phyloP scores from a whole-genome alignment of 2,113 vertebrate species.

The Pyrgilauda ruficollis region DNA sequence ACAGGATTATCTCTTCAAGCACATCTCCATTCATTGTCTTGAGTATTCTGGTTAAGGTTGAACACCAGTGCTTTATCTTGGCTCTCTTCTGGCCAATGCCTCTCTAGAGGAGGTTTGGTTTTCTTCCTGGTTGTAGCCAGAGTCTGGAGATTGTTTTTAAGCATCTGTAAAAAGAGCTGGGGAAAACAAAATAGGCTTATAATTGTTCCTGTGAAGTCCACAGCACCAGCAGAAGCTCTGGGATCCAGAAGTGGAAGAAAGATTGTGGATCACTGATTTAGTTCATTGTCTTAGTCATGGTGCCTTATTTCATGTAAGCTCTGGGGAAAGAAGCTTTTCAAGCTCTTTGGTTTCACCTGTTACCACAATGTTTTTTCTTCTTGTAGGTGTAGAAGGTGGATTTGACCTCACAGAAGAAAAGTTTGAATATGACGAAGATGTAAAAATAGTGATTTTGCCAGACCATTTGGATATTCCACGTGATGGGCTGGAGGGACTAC shows the following conservation, averaged over 20 bases:
- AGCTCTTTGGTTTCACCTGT: background rate
- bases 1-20: background rate
- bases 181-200: background rate
- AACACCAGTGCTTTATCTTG: background rate
- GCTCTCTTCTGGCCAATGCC: background rate
- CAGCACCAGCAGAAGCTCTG: background rate
- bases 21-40: background rate
- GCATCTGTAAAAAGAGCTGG: background rate
- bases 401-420: slow-evolving; percentile 91
- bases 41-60: background rate
- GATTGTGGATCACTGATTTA: background rate
- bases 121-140: slow-evolving; percentile 67
- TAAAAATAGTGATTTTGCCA: slow-evolving; percentile 94
- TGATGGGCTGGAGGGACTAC: slow-evolving; percentile 85
- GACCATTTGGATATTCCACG: slow-evolving; percentile 91
- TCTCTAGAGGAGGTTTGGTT: background rate
- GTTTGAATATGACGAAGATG: slow-evolving; percentile 91
- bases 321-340: background rate
- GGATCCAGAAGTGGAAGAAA: background rate
- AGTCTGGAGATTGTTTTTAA: background rate
- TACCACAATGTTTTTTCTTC: background rate
- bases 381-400: slow-evolving; percentile 91
- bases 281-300: background rate
- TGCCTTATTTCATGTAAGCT: background rate
- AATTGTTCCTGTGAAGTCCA: background rate